Conservation (phyloP, 1,140 invertebrate species). For the Drepana arcuata region DNA sequence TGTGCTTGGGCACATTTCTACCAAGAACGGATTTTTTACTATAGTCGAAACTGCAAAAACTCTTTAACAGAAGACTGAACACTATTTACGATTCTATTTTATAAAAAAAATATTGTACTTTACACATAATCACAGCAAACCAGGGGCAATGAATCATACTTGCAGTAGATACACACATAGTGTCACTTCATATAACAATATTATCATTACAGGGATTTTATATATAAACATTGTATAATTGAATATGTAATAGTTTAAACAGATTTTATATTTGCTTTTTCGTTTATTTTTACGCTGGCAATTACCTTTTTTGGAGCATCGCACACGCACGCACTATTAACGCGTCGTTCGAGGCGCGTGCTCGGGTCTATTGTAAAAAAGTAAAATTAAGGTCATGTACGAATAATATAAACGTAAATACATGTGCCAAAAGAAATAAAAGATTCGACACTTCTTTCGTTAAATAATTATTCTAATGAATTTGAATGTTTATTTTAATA, state of each 20-base stretch:
- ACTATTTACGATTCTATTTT: conserved; percentile 70
- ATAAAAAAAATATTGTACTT: conserved; percentile 58
- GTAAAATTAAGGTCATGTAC: conserved; percentile 24
- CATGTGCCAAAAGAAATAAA: conserved; percentile 46
- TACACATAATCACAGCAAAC: conserved; percentile 51
- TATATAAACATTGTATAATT: conserved; percentile 64
- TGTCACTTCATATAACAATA: conserved; percentile 67
- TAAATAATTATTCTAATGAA: no score
- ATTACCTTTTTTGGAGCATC: conserved; percentile 1
- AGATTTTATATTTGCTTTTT: conserved; percentile 50
- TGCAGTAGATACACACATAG: conserved; percentile 44
- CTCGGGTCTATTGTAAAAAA: conserved; percentile 24
- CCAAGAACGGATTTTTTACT: no score
- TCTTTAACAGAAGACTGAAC: conserved; percentile 69
- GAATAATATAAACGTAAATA: conserved; percentile 33
- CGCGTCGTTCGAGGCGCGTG: conserved; percentile 12
- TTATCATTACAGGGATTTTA: conserved; percentile 72
- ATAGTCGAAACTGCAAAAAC: no score
- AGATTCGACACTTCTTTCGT: no score
- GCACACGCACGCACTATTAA: conserved; percentile 23
- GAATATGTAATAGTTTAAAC: conserved; percentile 65
- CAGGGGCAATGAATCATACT: conserved; percentile 28
- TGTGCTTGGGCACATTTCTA: conserved; percentile 5
- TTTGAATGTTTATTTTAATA: no score
- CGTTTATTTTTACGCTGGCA: conserved; percentile 32